Base-by-base conservation (phyloP, 2,113 vertebrate genomes). In the Morone saxatilis region DNA sequence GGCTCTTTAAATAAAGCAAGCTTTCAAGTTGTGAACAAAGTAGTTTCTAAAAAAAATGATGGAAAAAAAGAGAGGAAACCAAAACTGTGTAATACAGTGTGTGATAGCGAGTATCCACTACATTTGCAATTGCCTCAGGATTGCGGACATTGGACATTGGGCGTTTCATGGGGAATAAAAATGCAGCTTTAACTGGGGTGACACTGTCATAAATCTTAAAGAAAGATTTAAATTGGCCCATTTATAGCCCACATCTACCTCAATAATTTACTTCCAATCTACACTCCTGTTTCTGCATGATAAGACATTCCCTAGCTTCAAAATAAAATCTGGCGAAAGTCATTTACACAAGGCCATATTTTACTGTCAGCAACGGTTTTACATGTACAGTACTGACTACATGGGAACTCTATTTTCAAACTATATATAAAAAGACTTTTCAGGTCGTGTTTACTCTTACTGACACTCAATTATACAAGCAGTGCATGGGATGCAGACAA, bases 241-340 rank as follows among this genome's bases (percentile, higher is more conserved):
- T 90, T 91, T 87, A 88, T 62, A 78, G 57, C 65, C 50, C 47
- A 66, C 89, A 90, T 78, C 66, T 57, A 82, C 83, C 65, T 79
- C 38, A 74, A 82, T 91, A 56, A 90, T 84, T 88, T 88, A 82
- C 71, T 76, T 36, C 45, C 80, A 86, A 92, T 90, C 86, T 84
- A 54, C 70, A 70, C 53, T 75, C 48, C 90, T 89, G 89, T 81
- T 90, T 80, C 86, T 86, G 78, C 65, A 43, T 40, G 90, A 90
- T 91, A 90, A 89, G 75, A 57, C 81, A 69, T 63, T 65, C 66
- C 56, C 62, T 20, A 56, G 76, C 72, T 78, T 65, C 59, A 40
- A 74, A 59, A 62, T 69, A 67, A 82, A 71, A 76, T 75, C 50
- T 25, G 63, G 53, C 57, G 67, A 73, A 76, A 85, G 65, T 80